phyloP scores from a whole-genome alignment of 2,113 vertebrate genomes.

The Galeopterus variegatus region DNA sequence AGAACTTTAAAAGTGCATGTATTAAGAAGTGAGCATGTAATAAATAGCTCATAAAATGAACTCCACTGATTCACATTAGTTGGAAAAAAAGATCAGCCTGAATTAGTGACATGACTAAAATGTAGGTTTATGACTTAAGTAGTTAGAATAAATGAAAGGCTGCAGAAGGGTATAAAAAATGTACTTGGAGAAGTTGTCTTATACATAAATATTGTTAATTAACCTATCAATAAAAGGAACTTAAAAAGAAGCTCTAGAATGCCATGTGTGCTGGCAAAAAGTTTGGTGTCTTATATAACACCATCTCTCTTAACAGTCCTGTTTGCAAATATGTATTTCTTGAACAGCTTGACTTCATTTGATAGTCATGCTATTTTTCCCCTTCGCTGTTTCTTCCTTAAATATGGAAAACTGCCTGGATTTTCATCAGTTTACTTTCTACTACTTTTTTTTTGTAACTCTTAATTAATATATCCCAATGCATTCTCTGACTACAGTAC shows the following conservation, averaged over 20 bases:
- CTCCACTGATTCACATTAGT: background rate
- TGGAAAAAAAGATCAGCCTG: background rate
- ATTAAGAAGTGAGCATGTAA: background rate
- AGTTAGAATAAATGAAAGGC: background rate
- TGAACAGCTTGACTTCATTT: slow-evolving; percentile 42
- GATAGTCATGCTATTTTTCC: background rate
- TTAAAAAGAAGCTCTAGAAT: background rate
- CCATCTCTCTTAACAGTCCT: background rate
- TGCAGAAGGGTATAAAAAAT: background rate
- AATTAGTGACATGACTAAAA: background rate
- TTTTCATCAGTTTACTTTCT: background rate
- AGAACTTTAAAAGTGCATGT: background rate
- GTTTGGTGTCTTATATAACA: background rate
- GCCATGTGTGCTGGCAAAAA: background rate
- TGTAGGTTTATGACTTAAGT: background rate
- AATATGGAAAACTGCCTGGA: slow-evolving; percentile 11
- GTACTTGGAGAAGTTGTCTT: background rate
- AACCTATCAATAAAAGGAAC: background rate
- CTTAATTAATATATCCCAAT: background rate
- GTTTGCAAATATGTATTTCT: slow-evolving; percentile 6
- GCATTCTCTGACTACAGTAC: background rate
- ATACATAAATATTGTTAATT: slow-evolving; percentile 39
- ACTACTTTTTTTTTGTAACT: background rate
- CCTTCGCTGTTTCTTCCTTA: background rate
- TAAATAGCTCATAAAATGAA: background rate